Evolutionary conservation across 2,113 vertebrate species (phyloP), one percentile per base, ranked within the genome.

Genomic region (Podarcis muralis): DNA sequence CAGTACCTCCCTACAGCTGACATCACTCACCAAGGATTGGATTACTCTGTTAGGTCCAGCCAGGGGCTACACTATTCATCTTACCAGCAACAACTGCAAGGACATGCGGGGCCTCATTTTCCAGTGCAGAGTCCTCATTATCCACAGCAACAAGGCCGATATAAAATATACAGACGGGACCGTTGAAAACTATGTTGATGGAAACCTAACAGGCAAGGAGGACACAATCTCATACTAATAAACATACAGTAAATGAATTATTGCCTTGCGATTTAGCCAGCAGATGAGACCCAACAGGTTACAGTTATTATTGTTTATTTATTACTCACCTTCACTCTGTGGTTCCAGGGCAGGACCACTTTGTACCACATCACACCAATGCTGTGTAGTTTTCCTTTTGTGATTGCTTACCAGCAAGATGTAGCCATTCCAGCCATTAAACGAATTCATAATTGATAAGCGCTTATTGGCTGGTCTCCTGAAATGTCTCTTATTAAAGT

Each of bases 21-120:
- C 4, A 5, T 0, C 0, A 0, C 0, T 0, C 12, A 81, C 43
- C 81, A 15, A 1, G 75, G 30, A 20, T 2, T 1, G 6, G 65
- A 2, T 0, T 4, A 66, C 3, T 0, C 5, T 1, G 1, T 18
- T 16, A 5, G 43, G 1, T 9, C 65, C 0, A 81, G 66, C 83
- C 92, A 25, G 79, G 77, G 18, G 2, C 6, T 0, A 0, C 0
- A 68, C 1, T 12, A 77, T 0, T 0, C 25, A 0, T 76, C 59
- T 0, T 0, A 13, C 7, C 48, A 25, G 0, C 11, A 76, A 25
- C 0, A 18, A 15, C 40, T 0, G 6, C 32, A 25, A 66, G 37
- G 18, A 18, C 81, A n/a, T 2, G 0, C 40, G 0, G 48, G 78
- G 27, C 75, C 84, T 0, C 2, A 2, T 48, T 87, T 86, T 0